Evolutionary conservation across 1,140 invertebrate genomes (phyloP).

Genomic region (Planococcus citri): DNA sequence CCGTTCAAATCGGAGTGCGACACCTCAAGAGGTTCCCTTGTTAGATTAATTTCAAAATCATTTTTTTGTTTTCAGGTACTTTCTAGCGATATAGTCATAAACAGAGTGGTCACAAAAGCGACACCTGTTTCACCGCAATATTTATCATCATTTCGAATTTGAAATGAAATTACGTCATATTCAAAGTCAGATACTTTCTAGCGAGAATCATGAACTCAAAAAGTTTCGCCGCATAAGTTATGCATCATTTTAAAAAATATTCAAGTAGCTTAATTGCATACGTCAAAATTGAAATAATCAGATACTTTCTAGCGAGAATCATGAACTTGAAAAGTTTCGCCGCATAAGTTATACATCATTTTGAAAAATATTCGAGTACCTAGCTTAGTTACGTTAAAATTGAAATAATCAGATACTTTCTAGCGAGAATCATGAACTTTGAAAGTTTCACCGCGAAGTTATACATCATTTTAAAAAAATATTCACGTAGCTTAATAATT

Average conservation of each 20-base stretch:
- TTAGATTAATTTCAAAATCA: too few species aligned
- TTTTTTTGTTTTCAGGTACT: not conserved
- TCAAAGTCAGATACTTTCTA: constrained; percentile 5
- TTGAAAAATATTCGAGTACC: too few species aligned
- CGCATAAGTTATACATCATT: not conserved
- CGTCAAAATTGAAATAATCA: not conserved
- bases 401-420: constrained; percentile 13
- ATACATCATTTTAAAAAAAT: constrained; percentile 11
- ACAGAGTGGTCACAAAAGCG: too few species aligned
- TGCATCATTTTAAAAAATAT: not conserved
- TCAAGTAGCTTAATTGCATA: not conserved
- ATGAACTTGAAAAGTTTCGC: not conserved
- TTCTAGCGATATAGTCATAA: too few species aligned
- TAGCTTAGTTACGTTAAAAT: not conserved
- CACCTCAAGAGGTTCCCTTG: too few species aligned
- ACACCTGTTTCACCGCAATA: too few species aligned
- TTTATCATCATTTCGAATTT: too few species aligned
- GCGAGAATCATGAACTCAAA: not conserved
- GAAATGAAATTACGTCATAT: not conserved
- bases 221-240: not conserved
- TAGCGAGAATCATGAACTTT: constrained; percentile 1
- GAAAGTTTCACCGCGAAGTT: not conserved
- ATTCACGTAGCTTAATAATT: not conserved
- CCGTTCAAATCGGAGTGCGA: too few species aligned
- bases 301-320: constrained; percentile 2